Base-by-base conservation (phyloP, 2,888 invertebrate species). In the Agriopis marginaria region DNA sequence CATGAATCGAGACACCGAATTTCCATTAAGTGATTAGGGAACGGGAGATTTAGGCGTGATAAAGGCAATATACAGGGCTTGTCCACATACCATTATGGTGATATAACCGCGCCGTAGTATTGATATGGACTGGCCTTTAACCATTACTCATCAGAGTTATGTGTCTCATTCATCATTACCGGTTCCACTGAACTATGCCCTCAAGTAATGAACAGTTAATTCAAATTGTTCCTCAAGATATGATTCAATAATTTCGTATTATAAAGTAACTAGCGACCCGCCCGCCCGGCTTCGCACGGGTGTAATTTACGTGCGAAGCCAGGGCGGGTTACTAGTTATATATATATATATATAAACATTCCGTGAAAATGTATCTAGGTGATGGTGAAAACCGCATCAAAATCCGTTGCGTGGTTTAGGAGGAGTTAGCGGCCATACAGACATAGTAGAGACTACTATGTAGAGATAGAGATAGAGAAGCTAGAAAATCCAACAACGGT, bases 1-100 rank as follows among this genome's bases (percentile, higher is more conserved):
- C 55, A 66, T 63, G 67, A 44, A 67, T 32, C 49, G 51, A 32
- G 40, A 67, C 65, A 44, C 61, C 50, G 55, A 42, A 42, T 54
- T 58, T 62, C 62, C 62, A 59, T 60, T 67, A 63, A 12, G n/a
- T 59, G 44, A 51, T 62, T 63, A 58, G 32, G 10, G 8, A 47
- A 32, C 14, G 45, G 3, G 45, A 60, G 63, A 61, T 61, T 71
- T 56, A 51, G 14, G 66, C 44, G 42, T 47, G 61, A 67, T 61
- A 61, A 61, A 51, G 51, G 61, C 40, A 50, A 17, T 61, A 51
- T 54, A n/a, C 3, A 62, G 45, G 53, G 62, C 32, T 53, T 44
- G 62, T 32, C 53, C 23, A 61, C 50, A 61, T 17, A 17, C 50
- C 50, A 40, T 51, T 61, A 23, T 17, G 14, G 49, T 50, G n/a